phyloP scores from a whole-genome alignment of 2,888 invertebrate genomes.

The Trichacis sp. region DNA sequence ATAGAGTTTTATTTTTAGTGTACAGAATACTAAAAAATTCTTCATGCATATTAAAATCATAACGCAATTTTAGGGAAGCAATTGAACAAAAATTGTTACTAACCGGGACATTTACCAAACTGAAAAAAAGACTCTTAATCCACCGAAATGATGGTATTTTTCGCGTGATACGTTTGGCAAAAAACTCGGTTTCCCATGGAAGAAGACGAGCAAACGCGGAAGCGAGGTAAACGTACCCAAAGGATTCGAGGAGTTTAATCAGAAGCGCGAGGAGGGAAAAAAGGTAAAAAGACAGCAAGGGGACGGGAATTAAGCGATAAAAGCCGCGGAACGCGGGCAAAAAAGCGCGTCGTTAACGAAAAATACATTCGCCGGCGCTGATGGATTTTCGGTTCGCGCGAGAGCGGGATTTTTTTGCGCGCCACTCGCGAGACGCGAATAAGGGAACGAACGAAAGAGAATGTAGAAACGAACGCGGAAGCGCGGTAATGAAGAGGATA shows the following conservation, averaged over 20 bases:
- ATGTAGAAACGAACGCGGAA: constrained; percentile 33
- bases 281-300: neutral
- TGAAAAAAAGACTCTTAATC: too few relatives aligned
- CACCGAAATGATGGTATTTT: too few relatives aligned
- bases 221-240: constrained; percentile 6
- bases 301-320: constrained; percentile 33
- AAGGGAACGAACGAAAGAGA: constrained; percentile 24
- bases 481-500: neutral
- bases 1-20: too few relatives aligned
- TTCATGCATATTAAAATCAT: too few relatives aligned
- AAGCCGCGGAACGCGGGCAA: constrained; percentile 16
- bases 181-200: neutral
- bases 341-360: constrained; percentile 7
- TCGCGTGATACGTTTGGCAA: too few relatives aligned
- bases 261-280: neutral
- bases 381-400: too few relatives aligned
- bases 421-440: constrained; percentile 6
- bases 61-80: too few relatives aligned
- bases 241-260: constrained; percentile 3
- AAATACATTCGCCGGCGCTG: neutral
- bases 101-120: too few relatives aligned
- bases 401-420: neutral
- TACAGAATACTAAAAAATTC: too few relatives aligned
- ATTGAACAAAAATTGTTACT: too few relatives aligned
- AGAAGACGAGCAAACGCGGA: constrained; percentile 29